Evolutionary conservation across 1,140 invertebrate genomes (phyloP).

Genomic region (Atta cephalotes): DNA sequence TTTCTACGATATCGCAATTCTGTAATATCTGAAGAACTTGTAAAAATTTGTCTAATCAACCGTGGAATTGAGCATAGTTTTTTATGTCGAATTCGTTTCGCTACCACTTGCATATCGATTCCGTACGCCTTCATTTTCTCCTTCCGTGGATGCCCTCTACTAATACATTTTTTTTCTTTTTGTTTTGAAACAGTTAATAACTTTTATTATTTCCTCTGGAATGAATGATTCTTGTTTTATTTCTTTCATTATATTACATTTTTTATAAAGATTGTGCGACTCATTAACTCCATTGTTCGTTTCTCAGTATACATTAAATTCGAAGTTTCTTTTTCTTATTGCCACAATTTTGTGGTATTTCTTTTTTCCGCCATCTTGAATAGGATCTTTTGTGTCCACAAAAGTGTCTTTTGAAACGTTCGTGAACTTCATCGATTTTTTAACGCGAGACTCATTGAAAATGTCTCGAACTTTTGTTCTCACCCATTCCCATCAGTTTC

Average conservation of each 20-base stretch:
- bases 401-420: constrained; percentile 20
- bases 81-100: constrained; percentile 26
- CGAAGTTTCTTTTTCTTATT: no score
- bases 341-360: background rate
- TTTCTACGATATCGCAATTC: constrained; percentile 52
- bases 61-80: constrained; percentile 74
- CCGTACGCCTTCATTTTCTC: background rate
- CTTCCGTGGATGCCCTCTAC: background rate
- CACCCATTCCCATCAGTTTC: background rate
- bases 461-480: constrained; percentile 48
- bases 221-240: background rate
- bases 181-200: background rate
- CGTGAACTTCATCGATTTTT: constrained; percentile 37
- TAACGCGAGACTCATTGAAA: constrained; percentile 5
- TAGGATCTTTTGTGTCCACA: constrained; percentile 21
- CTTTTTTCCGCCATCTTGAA: background rate
- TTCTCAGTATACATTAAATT: background rate
- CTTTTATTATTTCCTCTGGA: background rate
- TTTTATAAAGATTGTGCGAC: background rate
- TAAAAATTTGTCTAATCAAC: constrained; percentile 79
- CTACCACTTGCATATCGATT: background rate
- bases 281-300: background rate
- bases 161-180: background rate
- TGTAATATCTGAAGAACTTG: constrained; percentile 76
- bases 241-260: background rate